phyloP scores from a whole-genome alignment of 2,888 invertebrate genomes.

The Andrena hattorfiana region DNA sequence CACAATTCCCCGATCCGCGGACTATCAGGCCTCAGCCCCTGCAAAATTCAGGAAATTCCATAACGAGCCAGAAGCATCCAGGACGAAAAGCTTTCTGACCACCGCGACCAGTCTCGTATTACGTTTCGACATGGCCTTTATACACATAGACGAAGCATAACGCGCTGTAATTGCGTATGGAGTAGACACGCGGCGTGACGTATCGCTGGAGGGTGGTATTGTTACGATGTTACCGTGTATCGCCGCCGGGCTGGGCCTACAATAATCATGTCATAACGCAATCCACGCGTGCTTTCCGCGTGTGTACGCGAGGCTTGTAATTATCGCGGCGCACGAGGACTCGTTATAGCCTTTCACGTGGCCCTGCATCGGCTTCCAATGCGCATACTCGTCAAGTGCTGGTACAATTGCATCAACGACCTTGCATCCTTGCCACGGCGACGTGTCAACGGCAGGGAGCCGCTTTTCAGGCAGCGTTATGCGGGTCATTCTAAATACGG shows the following conservation, averaged over 20 bases:
- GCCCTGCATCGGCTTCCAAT: constrained; percentile 68
- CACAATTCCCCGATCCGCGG: no score
- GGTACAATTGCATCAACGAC: constrained; percentile 65
- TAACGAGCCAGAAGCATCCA: not conserved
- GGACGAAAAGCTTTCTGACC: not conserved
- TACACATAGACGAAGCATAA: constrained; percentile 58
- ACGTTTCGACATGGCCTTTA: constrained; percentile 14
- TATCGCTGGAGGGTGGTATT: constrained; percentile 80
- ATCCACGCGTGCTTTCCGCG: constrained; percentile 75
- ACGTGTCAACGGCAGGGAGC: constrained; percentile 59
- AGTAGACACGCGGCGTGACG: constrained; percentile 81
- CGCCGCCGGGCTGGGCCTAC: constrained; percentile 58
- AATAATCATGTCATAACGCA: constrained; percentile 79
- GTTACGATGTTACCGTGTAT: constrained; percentile 72
- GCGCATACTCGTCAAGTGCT: constrained; percentile 57
- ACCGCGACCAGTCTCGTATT: not conserved
- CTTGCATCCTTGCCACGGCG: constrained; percentile 56
- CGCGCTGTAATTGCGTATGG: constrained; percentile 75
- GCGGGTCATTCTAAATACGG: constrained; percentile 39
- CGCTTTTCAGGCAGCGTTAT: constrained; percentile 37
- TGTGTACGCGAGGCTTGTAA: constrained; percentile 67
- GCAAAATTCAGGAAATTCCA: no score
- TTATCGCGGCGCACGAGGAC: constrained; percentile 70
- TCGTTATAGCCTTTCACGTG: constrained; percentile 72
- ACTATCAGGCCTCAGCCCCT: no score